Conservation (phyloP, 2,113 vertebrate genomes). For the Monopterus albus region DNA sequence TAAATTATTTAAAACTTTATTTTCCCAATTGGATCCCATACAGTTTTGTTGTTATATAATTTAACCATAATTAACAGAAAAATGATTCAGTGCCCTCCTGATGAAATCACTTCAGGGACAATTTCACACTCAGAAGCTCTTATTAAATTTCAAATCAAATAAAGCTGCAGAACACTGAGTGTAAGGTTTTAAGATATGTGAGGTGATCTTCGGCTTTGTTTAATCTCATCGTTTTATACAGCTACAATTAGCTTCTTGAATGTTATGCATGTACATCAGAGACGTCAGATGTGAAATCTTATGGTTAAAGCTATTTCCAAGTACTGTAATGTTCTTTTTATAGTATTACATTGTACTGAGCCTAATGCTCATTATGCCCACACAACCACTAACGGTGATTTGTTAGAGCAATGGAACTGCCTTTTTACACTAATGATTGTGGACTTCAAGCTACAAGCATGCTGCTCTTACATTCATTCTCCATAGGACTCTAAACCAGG, state of each 20-base stretch:
- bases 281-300: no score
- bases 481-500: no score
- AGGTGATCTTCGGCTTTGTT: background rate
- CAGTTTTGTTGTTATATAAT: conserved; percentile 24
- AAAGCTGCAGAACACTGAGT: background rate
- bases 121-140: background rate
- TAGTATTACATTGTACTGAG: background rate
- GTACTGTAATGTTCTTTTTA: no score
- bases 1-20: conserved; percentile 23
- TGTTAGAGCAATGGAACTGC: background rate
- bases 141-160: conserved; percentile 13
- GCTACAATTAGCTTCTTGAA: background rate
- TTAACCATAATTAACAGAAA: conserved; percentile 25
- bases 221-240: background rate
- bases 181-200: background rate
- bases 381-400: background rate
- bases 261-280: background rate
- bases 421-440: background rate
- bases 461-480: background rate
- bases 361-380: background rate
- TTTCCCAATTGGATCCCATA: background rate
- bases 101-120: conserved; percentile 19
- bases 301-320: no score
- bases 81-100: conserved; percentile 9
- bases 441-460: background rate